Evolutionary conservation across 2,888 invertebrate species (phyloP), one percentile per base, ranked within the genome.

Genomic region (Cheilosia grossa): DNA sequence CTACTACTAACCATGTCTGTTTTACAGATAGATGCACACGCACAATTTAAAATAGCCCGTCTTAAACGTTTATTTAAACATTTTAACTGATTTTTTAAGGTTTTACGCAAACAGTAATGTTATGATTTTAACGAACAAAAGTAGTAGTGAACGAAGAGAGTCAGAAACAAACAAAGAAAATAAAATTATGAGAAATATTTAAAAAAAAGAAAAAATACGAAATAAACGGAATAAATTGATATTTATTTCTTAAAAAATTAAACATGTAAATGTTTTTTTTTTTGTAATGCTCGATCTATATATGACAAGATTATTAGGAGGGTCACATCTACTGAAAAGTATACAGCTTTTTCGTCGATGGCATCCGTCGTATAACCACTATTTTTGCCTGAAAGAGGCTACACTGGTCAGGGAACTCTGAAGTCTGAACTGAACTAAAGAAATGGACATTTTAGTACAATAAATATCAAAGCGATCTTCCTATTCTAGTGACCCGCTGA

Each of bases 211-310:
- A n/a, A n/a, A 73, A 66, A 72, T n/a, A 37, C 15, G 53, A 59
- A 73, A 7, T 42, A 30, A 30, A 54, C 21, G 61, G 56, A 81
- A 75, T 81, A 74, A 80, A 74, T 49, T 30, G 30, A 15, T 40
- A 75, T 63, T 81, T 81, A 75, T 81, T 81, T 81, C 69, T 6
- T 19, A 56, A 74, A 63, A 61, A 49, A 61, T 74, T 51, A 67
- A 17, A 59, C 37, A 51, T 4, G 4, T 4, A 9, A 27, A 19
- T 13, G n/a, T 21, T 19, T 54, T 27, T 70, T 78, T 42, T 30
- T 66, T 49, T 30, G 2, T 30, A 9, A 30, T 9, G 6, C 27
- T 27, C 5, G 6, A 27, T 27, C 0, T 27, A n/a, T n/a, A n/a
- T n/a, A n/a, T n/a, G n/a, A n/a, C n/a, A n/a, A n/a, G n/a, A n/a